Evolutionary conservation across 2,113 vertebrate genomes (phyloP), one percentile per base, ranked within the genome.

Genomic region (Xyliphius kryptos): DNA sequence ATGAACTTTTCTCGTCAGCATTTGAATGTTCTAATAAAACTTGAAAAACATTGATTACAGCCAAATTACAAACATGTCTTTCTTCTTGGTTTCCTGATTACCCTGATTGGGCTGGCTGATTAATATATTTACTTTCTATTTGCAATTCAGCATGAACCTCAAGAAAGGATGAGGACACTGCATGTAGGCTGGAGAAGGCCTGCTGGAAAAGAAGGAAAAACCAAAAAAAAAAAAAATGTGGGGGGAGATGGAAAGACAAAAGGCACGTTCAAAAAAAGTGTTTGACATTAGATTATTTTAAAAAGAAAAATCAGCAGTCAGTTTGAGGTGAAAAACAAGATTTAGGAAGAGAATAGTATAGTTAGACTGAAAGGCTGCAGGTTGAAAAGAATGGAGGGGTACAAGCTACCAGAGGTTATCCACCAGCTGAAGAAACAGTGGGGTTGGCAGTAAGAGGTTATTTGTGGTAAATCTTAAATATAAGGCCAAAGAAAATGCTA

Each of bases 341-440:
- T n/a, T n/a, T n/a, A n/a, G n/a, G n/a, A n/a, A n/a, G n/a, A n/a
- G n/a, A n/a, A n/a, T n/a, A n/a, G n/a, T n/a, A n/a, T n/a, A n/a
- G n/a, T n/a, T 5, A 36, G 2, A 56, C 7, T 37, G 19, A 64
- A 20, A 32, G 26, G 37, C 53, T 48, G 48, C 10, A 38, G 53
- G 52, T n/a, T n/a, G 26, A 54, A n/a, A 54, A 17, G 43, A 46
- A 20, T 37, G 61, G 71, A 68, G 76, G 67, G 66, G 67, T 54
- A 26, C 59, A 70, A 74, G 74, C 68, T 65, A 77, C 64, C 62
- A 76, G 76, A 82, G 80, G 80, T 82, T 80, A 79, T 78, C 74
- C 79, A 69, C 73, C 83, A 86, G 83, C 81, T 83, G 82, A 84
- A 77, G 79, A 82, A 82, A 82, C 76, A 84, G 58, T 6, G 56